phyloP scores from a whole-genome alignment of 2,888 invertebrate species.

The Tanypteryx hageni region DNA sequence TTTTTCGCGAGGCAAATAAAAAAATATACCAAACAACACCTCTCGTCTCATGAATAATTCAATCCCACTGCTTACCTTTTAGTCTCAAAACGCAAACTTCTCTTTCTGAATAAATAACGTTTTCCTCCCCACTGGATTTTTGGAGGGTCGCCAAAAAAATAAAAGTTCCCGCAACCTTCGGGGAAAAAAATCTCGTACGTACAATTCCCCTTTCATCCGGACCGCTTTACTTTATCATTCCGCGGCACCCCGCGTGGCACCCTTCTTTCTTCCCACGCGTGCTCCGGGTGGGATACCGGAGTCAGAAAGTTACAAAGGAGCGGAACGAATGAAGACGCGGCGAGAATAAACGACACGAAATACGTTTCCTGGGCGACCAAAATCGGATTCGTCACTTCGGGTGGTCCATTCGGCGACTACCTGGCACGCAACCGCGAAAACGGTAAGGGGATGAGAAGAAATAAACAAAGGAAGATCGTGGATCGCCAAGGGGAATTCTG shows the following conservation, averaged over 20 bases:
- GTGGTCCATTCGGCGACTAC: background rate
- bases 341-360: background rate
- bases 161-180: background rate
- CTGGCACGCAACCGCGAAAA: background rate
- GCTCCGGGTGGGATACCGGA: background rate
- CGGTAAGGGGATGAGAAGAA: background rate
- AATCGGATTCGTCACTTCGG: background rate
- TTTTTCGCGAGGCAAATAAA: background rate
- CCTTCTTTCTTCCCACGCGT: background rate
- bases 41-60: background rate
- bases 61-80: background rate
- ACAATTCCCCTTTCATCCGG: background rate
- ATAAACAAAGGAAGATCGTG: background rate
- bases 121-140: background rate
- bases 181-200: background rate
- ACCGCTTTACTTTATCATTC: background rate
- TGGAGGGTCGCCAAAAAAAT: background rate
- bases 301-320: background rate
- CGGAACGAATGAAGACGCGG: background rate
- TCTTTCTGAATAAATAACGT: background rate
- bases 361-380: background rate
- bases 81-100: background rate
- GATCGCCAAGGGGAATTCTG: background rate
- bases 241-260: background rate
- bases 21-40: background rate